These are phyloP conservation scores for Exocentrus adspersus DNA, from an alignment of 2,888 invertebrate species.

Conservation along the genomic window DNA sequence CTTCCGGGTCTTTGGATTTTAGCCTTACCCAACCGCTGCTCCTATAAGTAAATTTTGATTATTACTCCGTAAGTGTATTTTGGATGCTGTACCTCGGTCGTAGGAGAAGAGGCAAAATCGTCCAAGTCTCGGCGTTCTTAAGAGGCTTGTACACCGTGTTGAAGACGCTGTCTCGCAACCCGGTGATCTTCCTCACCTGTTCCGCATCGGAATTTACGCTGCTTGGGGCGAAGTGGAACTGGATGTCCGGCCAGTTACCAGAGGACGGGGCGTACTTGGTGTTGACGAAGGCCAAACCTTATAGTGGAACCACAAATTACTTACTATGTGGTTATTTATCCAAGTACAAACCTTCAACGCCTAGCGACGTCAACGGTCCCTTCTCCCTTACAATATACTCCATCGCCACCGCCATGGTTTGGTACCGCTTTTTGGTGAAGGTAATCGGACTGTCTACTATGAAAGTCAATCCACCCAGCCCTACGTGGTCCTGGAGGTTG, in stretches of 20 bases:
- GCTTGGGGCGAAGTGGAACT: constrained; percentile 88
- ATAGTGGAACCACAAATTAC: neutral
- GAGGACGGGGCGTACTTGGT: constrained; percentile 84
- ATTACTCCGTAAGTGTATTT: too few relatives aligned
- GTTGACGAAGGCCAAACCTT: constrained; percentile 80
- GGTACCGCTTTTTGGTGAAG: constrained; percentile 80
- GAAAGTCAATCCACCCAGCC: constrained; percentile 85
- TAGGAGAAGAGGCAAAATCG: constrained; percentile 81
- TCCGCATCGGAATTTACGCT: constrained; percentile 87
- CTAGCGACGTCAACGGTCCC: constrained; percentile 83
- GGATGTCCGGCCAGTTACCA: constrained; percentile 84
- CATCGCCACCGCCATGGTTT: constrained; percentile 79
- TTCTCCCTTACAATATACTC: constrained; percentile 84
- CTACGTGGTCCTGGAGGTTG: constrained; percentile 90
- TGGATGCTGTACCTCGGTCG: constrained; percentile 71
- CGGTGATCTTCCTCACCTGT: constrained; percentile 78
- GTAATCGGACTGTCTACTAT: constrained; percentile 83
- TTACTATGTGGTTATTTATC: neutral
- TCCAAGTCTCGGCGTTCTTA: constrained; percentile 83
- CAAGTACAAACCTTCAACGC: constrained; percentile 75
- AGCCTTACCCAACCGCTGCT: constrained; percentile 90
- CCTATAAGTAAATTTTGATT: too few relatives aligned
- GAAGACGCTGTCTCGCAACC: constrained; percentile 81
- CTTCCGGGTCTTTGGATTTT: constrained; percentile 81
- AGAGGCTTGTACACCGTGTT: constrained; percentile 88